phyloP scores from a whole-genome alignment of 2,113 vertebrate genomes.

The Syrrhaptes paradoxus region DNA sequence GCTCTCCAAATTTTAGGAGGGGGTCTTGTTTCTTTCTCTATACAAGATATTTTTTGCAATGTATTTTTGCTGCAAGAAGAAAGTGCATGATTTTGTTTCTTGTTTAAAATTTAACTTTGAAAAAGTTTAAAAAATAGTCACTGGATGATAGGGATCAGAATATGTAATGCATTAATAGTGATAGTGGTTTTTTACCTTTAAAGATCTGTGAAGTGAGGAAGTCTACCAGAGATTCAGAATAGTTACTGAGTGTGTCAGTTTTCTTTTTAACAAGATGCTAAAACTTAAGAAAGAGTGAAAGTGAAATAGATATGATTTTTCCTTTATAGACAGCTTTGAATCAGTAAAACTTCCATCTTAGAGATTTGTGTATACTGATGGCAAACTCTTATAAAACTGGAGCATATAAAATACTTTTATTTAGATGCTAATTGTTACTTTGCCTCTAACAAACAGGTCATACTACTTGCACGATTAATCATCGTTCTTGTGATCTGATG shows the following conservation, averaged over 20 bases:
- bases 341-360: not conserved
- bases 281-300: not conserved
- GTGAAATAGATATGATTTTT: not conserved
- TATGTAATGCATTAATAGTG: not conserved
- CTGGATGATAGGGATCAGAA: not conserved
- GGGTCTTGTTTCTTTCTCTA: not conserved
- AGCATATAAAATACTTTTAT: not conserved
- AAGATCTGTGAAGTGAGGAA: not conserved
- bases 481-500: not conserved
- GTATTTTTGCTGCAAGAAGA: not conserved
- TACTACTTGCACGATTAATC: slow-evolving; percentile 10
- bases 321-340: not conserved
- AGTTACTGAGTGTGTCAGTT: not conserved
- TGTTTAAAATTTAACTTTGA: not conserved
- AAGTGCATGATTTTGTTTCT: not conserved
- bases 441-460: not conserved
- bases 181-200: slow-evolving; percentile 1
- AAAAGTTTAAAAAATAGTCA: not conserved
- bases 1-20: not conserved
- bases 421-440: not conserved
- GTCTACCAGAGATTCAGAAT: not conserved
- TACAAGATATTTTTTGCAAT: not conserved
- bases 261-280: not conserved
- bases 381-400: not conserved
- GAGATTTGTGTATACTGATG: not conserved